phyloP scores from a whole-genome alignment of 53 echinoderm and acorn worm species.

The Holothuria scabra region DNA sequence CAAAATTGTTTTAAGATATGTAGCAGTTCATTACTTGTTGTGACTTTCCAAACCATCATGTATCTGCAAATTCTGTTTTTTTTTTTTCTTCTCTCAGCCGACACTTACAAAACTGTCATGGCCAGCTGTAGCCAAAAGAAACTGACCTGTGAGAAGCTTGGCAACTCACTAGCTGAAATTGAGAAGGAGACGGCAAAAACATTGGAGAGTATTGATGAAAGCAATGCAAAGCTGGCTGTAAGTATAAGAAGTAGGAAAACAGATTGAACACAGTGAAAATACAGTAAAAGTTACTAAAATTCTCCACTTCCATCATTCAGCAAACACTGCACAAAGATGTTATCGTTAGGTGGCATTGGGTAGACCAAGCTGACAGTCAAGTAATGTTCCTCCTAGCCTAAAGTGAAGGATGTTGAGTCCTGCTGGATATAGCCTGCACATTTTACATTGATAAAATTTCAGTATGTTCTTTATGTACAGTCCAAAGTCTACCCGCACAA shows the following conservation, averaged over 20 bases:
- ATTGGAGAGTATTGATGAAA: constrained; percentile 69
- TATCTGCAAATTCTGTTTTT: background rate
- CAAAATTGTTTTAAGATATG: background rate
- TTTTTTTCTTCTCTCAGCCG: constrained; percentile 53
- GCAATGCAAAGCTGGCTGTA: constrained; percentile 72
- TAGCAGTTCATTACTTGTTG: background rate
- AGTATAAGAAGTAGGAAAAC: constrained; percentile 39
- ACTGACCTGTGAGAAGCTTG: constrained; percentile 70
- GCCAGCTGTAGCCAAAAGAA: constrained; percentile 83
- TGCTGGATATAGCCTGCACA: no score
- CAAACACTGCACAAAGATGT: no score
- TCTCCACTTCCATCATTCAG: no score
- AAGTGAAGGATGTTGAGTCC: no score
- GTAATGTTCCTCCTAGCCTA: no score
- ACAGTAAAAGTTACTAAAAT: no score
- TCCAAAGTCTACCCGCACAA: no score
- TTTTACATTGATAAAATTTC: no score
- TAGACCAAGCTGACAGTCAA: no score
- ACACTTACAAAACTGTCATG: constrained; percentile 82
- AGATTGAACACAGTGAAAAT: no score
- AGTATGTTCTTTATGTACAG: no score
- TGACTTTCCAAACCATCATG: background rate
- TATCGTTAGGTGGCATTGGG: no score
- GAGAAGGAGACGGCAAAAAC: constrained; percentile 78
- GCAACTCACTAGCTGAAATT: constrained; percentile 55